These are phyloP conservation scores for Drosophila anceps DNA, from an alignment of 2,888 invertebrate species.

Conservation along the genomic window DNA sequence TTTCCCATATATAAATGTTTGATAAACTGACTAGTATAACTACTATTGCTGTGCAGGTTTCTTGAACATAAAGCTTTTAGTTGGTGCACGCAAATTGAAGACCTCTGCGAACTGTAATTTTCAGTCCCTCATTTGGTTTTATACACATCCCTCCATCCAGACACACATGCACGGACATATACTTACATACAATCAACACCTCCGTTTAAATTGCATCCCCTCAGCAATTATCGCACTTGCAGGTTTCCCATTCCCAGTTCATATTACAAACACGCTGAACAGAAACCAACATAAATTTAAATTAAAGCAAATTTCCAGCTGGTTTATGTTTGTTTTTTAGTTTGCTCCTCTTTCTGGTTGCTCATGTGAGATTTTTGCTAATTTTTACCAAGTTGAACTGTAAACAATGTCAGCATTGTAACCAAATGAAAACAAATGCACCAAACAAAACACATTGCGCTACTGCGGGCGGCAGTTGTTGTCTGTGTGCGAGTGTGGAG, in stretches of 20 bases:
- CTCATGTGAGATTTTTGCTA: conserved; percentile 71
- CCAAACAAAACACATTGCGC: conserved; percentile 74
- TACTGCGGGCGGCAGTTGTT: conserved; percentile 44
- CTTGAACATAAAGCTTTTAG: neutral
- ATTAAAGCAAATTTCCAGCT: conserved; percentile 58
- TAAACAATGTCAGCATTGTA: conserved; percentile 78
- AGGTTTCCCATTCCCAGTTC: conserved; percentile 11
- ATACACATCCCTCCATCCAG: neutral
- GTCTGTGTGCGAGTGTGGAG: conserved; percentile 8
- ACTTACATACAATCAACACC: conserved; percentile 38
- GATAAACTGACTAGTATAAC: neutral
- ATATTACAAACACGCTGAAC: conserved; percentile 11
- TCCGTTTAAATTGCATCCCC: conserved; percentile 40
- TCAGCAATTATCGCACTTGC: conserved; percentile 56
- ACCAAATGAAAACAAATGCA: conserved; percentile 81
- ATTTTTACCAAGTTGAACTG: conserved; percentile 79
- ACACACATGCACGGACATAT: neutral
- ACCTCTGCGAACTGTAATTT: conserved; percentile 34
- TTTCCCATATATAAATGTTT: neutral
- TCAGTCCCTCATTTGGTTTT: conserved; percentile 4
- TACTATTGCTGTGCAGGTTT: neutral
- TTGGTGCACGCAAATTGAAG: conserved; percentile 23
- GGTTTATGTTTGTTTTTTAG: conserved; percentile 23
- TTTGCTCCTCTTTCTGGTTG: conserved; percentile 22
- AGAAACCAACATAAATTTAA: conserved; percentile 60